Evolutionary conservation across 1,140 invertebrate species (phyloP).

Genomic region (Drosophila baimaii): DNA sequence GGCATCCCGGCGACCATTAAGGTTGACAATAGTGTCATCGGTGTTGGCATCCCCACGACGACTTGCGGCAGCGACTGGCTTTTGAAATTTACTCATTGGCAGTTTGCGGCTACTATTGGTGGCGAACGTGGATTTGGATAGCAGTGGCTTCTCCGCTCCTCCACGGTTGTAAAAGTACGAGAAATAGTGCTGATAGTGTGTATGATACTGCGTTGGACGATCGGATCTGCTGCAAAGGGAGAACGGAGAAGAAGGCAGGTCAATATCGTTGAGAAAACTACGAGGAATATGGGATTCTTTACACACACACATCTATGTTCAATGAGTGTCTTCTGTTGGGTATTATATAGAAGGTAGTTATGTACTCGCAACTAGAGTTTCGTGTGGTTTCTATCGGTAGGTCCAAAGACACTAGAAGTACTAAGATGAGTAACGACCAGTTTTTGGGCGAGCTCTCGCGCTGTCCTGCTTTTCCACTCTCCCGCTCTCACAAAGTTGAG

Average conservation of each 20-base stretch:
- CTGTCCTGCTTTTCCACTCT: too few relatives aligned
- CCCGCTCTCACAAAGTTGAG: too few relatives aligned
- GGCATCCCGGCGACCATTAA: slow-evolving; percentile 13
- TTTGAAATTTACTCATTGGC: slow-evolving; percentile 69
- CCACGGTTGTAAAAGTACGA: slow-evolving; percentile 78
- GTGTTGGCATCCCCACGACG: slow-evolving; percentile 12
- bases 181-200: slow-evolving; percentile 78
- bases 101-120: slow-evolving; percentile 43
- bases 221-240: slow-evolving; percentile 56
- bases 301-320: slow-evolving; percentile 48
- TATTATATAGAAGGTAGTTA: slow-evolving; percentile 15
- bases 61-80: slow-evolving; percentile 13
- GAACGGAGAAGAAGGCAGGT: slow-evolving; percentile 1
- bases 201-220: slow-evolving; percentile 38
- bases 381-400: slow-evolving; percentile 32
- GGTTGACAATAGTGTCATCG: not conserved
- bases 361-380: slow-evolving; percentile 32
- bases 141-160: slow-evolving; percentile 29
- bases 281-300: slow-evolving; percentile 1
- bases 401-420: too few relatives aligned
- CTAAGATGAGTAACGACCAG: too few relatives aligned
- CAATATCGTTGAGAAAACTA: not conserved
- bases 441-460: too few relatives aligned
- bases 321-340: slow-evolving; percentile 27
- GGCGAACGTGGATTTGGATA: slow-evolving; percentile 31